Evolutionary conservation across 2,113 vertebrate species (phyloP).

Genomic region (Octodon degus): DNA sequence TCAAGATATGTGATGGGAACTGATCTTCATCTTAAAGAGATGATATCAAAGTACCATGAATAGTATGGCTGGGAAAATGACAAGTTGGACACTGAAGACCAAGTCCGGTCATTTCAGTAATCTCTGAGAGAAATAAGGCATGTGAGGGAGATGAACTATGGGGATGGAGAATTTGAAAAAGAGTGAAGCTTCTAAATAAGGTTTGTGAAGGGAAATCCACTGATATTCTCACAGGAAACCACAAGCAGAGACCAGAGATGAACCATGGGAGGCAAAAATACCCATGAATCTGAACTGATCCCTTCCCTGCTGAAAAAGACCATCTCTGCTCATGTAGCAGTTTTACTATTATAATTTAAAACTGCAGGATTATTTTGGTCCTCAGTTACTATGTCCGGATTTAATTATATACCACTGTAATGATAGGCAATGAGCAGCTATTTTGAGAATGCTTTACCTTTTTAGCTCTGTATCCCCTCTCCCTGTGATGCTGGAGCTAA

Average conservation of each 20-base stretch:
- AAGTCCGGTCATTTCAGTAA: background rate
- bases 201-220: background rate
- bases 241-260: background rate
- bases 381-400: constrained; percentile 78
- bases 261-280: background rate
- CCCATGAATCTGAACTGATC: background rate
- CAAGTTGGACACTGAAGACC: background rate
- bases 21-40: constrained; percentile 11
- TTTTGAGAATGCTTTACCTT: constrained; percentile 80
- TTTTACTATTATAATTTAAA: constrained; percentile 80
- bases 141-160: background rate
- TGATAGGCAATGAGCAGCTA: constrained; percentile 82
- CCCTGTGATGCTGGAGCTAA: constrained; percentile 71
- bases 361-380: constrained; percentile 81
- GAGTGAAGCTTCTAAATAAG: background rate
- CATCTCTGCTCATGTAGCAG: background rate
- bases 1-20: background rate
- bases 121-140: background rate
- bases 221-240: background rate
- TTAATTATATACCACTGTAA: constrained; percentile 85
- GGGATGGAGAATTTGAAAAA: background rate
- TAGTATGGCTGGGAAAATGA: background rate
- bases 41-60: background rate
- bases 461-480: constrained; percentile 73
- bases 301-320: background rate